Percentiles rank a stretch among this genome's conserved stretches.
Evolutionary conservation across 2,113 vertebrate species (phyloP).

Genomic region (Mirounga angustirostris): DNA sequence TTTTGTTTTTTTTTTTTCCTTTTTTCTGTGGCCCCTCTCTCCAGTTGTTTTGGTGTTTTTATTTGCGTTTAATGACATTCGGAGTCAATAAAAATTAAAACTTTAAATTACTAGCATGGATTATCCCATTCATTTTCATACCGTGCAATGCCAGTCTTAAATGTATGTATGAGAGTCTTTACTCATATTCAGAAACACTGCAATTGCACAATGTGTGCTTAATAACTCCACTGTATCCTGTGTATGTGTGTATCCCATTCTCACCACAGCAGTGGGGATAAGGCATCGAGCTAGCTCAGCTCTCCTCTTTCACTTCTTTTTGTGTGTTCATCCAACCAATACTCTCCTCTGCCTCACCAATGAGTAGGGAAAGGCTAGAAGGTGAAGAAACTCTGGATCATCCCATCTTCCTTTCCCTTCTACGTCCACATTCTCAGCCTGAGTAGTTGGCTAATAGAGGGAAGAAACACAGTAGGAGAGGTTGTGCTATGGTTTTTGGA

Average conservation of each 20-base stretch:
- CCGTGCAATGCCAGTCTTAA: neutral
- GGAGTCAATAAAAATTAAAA: conserved; percentile 16
- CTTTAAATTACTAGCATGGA: neutral
- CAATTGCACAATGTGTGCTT: neutral
- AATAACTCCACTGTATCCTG: neutral
- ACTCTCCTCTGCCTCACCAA: neutral
- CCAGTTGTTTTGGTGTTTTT: neutral
- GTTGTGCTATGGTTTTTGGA: neutral
- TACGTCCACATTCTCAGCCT: neutral
- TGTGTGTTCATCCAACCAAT: neutral
- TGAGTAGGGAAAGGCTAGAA: neutral
- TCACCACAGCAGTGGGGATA: neutral
- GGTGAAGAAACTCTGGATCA: too few species aligned
- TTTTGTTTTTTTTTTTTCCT: neutral
- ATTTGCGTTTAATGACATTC: neutral
- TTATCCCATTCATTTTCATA: neutral
- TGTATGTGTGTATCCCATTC: neutral
- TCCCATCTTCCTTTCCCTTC: neutral
- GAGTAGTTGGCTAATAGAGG: too few species aligned
- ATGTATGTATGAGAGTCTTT: neutral
- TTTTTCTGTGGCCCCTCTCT: neutral
- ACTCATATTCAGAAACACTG: neutral
- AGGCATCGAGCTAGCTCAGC: neutral
- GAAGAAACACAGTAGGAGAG: neutral
- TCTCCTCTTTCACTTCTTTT: neutral